These are phyloP conservation scores for Oscheius sp. DNA, from an alignment of 2,888 invertebrate genomes.

Conservation along the genomic window DNA sequence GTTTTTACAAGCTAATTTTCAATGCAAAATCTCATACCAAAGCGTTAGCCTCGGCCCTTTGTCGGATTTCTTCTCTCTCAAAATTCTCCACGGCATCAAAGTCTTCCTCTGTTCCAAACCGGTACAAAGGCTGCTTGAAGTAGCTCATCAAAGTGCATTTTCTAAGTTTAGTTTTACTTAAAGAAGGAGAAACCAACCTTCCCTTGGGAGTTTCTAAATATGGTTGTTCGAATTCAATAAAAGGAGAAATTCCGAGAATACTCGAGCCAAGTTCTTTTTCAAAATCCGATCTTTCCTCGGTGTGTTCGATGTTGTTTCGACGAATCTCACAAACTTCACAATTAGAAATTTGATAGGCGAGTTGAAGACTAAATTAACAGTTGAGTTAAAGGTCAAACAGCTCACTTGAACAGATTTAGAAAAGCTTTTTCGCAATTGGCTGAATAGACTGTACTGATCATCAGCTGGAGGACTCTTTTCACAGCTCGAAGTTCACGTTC, in stretches of 20 bases:
- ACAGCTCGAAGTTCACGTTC: conserved; percentile 70
- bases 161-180: no score
- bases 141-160: conserved; percentile 75
- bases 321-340: conserved; percentile 52
- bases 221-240: conserved; percentile 84
- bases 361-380: conserved; percentile 23
- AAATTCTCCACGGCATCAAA: conserved; percentile 19
- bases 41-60: conserved; percentile 19
- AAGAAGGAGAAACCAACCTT: no score
- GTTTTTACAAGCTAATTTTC: background rate
- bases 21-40: conserved; percentile 4
- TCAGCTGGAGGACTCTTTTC: conserved; percentile 73
- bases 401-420: conserved; percentile 71
- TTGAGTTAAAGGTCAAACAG: background rate
- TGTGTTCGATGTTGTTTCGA: conserved; percentile 44
- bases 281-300: conserved; percentile 43
- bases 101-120: conserved; percentile 42
- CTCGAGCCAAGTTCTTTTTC: conserved; percentile 48
- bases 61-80: conserved; percentile 29
- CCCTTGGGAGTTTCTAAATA: conserved; percentile 82
- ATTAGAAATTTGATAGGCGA: conserved; percentile 47
- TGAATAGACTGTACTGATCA: conserved; percentile 84
- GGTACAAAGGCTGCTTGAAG: conserved; percentile 65
- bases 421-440: conserved; percentile 91
- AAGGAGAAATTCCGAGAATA: conserved; percentile 84